Conservation (phyloP, 2,888 invertebrate genomes). For the Drosophila meridionalis region DNA sequence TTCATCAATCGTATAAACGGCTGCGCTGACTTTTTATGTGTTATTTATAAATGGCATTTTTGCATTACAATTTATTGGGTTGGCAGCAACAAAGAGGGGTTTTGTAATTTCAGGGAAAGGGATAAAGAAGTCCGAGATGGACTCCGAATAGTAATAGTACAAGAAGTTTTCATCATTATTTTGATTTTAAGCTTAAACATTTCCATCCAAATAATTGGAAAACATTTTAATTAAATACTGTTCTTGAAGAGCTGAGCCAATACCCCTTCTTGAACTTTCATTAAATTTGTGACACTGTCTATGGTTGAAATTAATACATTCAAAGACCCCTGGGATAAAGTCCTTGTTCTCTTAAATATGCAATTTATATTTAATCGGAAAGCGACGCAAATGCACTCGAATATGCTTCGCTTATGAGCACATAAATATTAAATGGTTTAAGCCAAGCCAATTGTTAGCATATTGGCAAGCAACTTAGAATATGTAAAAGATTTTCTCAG, state of each 20-base stretch:
- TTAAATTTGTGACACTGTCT: slow-evolving; percentile 28
- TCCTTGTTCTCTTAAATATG: slow-evolving; percentile 18
- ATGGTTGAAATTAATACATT: slow-evolving; percentile 39
- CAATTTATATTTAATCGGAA: slow-evolving; percentile 21
- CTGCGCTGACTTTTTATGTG: not conserved
- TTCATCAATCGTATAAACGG: not conserved
- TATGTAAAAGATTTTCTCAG: not conserved
- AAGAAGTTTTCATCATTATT: not conserved
- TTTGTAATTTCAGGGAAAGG: not conserved
- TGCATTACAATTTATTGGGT: not conserved
- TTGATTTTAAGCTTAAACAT: not conserved
- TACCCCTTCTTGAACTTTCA: slow-evolving; percentile 5
- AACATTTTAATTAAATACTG: not conserved
- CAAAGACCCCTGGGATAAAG: slow-evolving; percentile 12
- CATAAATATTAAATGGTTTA: not conserved
- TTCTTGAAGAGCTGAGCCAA: not conserved
- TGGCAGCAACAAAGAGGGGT: not conserved
- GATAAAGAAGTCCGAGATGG: too few species aligned
- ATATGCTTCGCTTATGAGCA: not conserved
- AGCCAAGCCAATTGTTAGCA: not conserved
- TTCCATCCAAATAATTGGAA: not conserved
- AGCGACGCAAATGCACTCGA: not conserved
- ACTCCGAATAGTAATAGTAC: too few species aligned
- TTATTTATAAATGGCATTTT: not conserved
- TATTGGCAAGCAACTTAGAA: not conserved